These are phyloP conservation scores for Troides aeacus DNA, from an alignment of 2,888 invertebrate species.

Conservation along the genomic window DNA sequence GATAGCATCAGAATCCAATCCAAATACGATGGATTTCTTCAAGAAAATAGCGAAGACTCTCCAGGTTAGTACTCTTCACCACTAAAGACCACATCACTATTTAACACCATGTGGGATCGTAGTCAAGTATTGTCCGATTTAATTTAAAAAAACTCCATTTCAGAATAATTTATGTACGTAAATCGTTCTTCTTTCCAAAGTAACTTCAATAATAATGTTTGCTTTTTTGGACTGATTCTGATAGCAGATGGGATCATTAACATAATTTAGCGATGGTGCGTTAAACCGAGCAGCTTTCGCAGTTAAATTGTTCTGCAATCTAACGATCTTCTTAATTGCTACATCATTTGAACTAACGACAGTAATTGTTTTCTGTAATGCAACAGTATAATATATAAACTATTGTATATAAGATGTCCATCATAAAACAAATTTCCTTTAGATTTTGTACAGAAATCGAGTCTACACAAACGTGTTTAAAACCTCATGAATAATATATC, in stretches of 20 bases:
- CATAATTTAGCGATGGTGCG: conserved; percentile 28
- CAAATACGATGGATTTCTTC: too few relatives aligned
- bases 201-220: conserved; percentile 9
- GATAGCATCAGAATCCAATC: too few relatives aligned
- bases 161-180: not conserved
- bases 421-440: too few relatives aligned
- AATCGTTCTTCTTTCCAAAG: conserved; percentile 1
- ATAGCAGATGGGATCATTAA: conserved; percentile 25
- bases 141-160: not conserved
- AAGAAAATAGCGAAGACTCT: too few relatives aligned
- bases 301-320: conserved; percentile 26
- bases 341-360: conserved; percentile 20
- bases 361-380: conserved; percentile 11
- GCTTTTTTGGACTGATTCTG: conserved; percentile 6
- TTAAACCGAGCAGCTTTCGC: conserved; percentile 22
- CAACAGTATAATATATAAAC: not conserved
- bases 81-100: too few relatives aligned
- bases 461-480: too few relatives aligned
- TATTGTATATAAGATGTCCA: not conserved
- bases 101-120: too few relatives aligned
- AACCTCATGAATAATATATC: too few relatives aligned
- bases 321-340: conserved; percentile 24
- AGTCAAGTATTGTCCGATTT: too few relatives aligned
- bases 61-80: too few relatives aligned
- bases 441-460: too few relatives aligned